A percentile compares a stretch with the other conserved stretches of the same genome.
These are phyloP conservation scores for Pristionchus exspectatus DNA, from an alignment of 2,888 invertebrate species.

Conservation along the genomic window DNA sequence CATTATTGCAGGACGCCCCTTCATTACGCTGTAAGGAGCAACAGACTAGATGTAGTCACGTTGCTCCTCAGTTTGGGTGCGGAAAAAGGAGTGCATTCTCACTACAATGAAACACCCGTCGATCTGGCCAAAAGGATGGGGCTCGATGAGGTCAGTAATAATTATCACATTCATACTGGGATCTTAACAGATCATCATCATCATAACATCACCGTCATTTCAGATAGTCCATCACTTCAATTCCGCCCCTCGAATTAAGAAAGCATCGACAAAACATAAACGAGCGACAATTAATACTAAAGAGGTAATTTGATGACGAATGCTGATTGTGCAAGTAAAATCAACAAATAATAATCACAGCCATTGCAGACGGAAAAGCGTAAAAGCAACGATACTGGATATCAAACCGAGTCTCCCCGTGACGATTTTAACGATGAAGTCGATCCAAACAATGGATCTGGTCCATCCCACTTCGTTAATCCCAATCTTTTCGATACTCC, in stretches of 20 bases:
- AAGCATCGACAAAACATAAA: neutral
- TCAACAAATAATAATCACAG: too few relatives aligned
- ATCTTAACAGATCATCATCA: neutral
- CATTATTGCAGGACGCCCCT: neutral
- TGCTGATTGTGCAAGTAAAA: too few relatives aligned
- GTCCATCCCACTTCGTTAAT: neutral
- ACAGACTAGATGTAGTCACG: neutral
- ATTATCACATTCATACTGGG: neutral
- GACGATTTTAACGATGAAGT: neutral
- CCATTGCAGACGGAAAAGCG: neutral
- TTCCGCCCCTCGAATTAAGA: neutral
- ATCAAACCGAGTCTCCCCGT: neutral
- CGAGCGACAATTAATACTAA: neutral
- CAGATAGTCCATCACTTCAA: neutral
- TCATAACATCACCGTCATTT: neutral
- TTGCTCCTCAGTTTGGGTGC: neutral
- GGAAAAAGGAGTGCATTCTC: neutral
- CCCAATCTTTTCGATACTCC: neutral
- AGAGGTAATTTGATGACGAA: neutral
- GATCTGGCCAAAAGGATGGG: neutral
- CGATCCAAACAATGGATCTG: neutral
- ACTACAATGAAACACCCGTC: neutral
- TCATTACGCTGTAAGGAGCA: constrained; percentile 6
- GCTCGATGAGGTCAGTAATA: neutral
- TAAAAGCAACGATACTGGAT: neutral